These are phyloP conservation scores for Prochilodus magdalenae DNA, from an alignment of 2,113 vertebrate species.

Conservation along the genomic window DNA sequence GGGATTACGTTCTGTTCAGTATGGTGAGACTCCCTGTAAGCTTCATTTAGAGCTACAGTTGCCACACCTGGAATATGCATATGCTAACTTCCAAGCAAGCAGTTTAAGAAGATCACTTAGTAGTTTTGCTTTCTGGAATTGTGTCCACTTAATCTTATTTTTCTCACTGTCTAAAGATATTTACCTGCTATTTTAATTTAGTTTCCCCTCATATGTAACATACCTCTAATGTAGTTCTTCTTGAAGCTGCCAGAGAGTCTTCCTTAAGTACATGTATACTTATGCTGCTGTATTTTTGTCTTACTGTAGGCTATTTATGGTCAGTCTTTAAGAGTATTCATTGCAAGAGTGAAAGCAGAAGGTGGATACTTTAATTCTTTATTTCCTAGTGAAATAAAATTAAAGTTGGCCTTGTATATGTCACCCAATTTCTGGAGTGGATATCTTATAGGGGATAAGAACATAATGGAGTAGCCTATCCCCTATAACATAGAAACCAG, in stretches of 20 bases:
- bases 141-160: neutral
- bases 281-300: conserved; percentile 32
- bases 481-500: conserved; percentile 64
- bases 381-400: conserved; percentile 76
- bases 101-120: neutral
- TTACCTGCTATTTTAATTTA: neutral
- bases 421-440: conserved; percentile 50
- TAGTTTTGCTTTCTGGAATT: neutral
- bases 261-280: conserved; percentile 21
- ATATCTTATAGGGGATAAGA: conserved; percentile 66
- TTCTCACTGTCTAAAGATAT: neutral
- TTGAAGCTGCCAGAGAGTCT: conserved; percentile 46
- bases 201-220: neutral
- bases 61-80: conserved; percentile 1
- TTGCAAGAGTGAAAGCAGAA: conserved; percentile 81
- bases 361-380: conserved; percentile 69
- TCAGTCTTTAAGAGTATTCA: conserved; percentile 61
- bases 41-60: conserved; percentile 32
- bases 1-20: conserved; percentile 50
- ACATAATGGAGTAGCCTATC: neutral
- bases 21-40: conserved; percentile 38
- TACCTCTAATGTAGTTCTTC: neutral
- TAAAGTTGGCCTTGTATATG: conserved; percentile 70
- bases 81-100: no score
- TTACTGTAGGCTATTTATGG: conserved; percentile 17